phyloP scores from a whole-genome alignment of 1,140 invertebrate species.

The Euschistus heros region DNA sequence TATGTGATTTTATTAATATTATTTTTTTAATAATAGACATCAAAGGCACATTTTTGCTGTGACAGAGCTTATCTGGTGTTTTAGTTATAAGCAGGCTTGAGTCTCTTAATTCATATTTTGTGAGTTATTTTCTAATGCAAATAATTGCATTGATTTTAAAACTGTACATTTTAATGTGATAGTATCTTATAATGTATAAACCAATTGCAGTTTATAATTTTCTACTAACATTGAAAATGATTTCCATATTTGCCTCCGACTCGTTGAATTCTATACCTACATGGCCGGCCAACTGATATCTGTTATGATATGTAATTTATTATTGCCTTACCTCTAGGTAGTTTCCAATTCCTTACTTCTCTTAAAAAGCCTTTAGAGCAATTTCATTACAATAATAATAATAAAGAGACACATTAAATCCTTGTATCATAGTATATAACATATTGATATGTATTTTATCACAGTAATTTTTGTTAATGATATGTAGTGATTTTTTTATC shows the following conservation, averaged over 20 bases:
- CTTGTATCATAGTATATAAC: background rate
- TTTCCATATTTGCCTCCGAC: conserved; percentile 10
- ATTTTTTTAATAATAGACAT: background rate
- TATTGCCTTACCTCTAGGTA: conserved; percentile 2
- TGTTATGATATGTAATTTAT: conserved; percentile 1
- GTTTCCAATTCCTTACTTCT: background rate
- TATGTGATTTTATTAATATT: background rate
- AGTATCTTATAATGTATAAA: no score
- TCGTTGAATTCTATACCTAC: conserved; percentile 19
- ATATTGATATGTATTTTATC: conserved; percentile 24
- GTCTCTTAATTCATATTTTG: background rate
- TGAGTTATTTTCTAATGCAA: background rate
- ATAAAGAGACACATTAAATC: background rate
- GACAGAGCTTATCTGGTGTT: background rate
- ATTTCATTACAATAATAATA: background rate
- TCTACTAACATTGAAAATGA: background rate
- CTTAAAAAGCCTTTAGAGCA: background rate
- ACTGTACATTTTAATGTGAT: no score
- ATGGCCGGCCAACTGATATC: conserved; percentile 22
- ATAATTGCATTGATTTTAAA: no score
- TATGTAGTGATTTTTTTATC: background rate
- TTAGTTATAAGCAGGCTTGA: background rate
- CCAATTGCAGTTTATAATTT: background rate
- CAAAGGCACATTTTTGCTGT: background rate
- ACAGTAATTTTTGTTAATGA: conserved; percentile 11